A percentile compares a stretch with the other conserved stretches of the same genome.
Conservation (phyloP, 2,888 invertebrate species). For the Listrodromus nycthemerus region DNA sequence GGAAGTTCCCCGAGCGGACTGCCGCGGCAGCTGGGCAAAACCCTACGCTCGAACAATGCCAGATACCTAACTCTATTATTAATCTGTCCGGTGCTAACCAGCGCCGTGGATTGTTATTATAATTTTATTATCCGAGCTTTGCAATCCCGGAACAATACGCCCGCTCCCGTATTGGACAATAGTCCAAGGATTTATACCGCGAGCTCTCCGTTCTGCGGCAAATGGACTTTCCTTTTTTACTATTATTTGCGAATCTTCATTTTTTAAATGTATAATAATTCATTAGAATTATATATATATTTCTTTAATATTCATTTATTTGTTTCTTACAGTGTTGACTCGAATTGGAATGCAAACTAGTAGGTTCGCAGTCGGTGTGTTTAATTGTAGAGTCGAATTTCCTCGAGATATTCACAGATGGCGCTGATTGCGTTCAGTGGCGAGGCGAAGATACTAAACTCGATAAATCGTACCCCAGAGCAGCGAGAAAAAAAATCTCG, state of each 20-base stretch:
- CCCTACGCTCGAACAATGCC: conserved; percentile 34
- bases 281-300: too few species aligned
- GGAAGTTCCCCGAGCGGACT: conserved; percentile 14
- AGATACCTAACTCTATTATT: conserved; percentile 35
- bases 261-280: too few species aligned
- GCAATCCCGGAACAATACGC: background rate
- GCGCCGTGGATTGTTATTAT: background rate
- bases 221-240: background rate
- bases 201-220: background rate
- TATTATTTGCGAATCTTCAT: too few species aligned
- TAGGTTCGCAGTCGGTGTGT: too few species aligned
- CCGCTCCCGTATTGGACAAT: background rate
- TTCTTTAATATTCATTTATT: too few species aligned
- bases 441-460: background rate
- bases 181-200: background rate
- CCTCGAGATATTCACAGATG: background rate
- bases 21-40: conserved; percentile 34
- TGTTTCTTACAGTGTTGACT: too few species aligned
- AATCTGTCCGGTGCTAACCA: conserved; percentile 11
- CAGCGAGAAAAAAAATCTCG: background rate
- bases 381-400: background rate
- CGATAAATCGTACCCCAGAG: background rate
- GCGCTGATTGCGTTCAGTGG: background rate
- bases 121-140: background rate
- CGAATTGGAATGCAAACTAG: too few species aligned